These are phyloP conservation scores for Sebastes nivosus DNA, from an alignment of 2,797 vertebrate species.

Conservation along the genomic window DNA sequence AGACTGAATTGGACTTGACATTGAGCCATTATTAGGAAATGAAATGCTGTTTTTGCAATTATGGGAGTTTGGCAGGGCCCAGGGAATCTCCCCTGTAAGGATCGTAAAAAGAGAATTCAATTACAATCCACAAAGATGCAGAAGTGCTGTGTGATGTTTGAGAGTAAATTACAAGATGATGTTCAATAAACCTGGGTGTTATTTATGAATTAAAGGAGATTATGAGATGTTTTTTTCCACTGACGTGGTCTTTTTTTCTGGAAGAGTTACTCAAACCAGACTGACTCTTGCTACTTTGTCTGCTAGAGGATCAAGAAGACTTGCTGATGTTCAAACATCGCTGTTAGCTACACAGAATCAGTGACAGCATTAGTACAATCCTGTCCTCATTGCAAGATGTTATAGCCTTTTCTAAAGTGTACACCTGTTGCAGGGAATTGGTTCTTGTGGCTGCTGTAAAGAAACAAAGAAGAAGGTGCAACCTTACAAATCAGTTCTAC, in stretches of 20 bases:
- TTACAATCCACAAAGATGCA: conserved; percentile 15
- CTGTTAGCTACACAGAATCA: neutral
- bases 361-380: neutral
- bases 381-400: neutral
- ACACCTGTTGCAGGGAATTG: neutral
- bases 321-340: neutral
- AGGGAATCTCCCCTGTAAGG: conserved; percentile 54
- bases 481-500: neutral
- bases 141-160: neutral
- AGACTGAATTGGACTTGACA: conserved; percentile 80
- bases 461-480: neutral
- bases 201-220: neutral
- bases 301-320: neutral
- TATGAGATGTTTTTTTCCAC: neutral
- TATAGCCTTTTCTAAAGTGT: neutral
- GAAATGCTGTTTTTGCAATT: conserved; percentile 80
- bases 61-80: conserved; percentile 70
- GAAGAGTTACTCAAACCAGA: neutral
- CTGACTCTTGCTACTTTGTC: neutral
- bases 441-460: neutral
- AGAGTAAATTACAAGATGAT: neutral
- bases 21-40: conserved; percentile 79
- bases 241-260: neutral
- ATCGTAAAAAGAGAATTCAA: conserved; percentile 45
- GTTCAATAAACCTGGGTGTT: neutral